Percentiles rank a stretch among this genome's conserved stretches.
Evolutionary conservation across 1,140 invertebrate genomes (phyloP).

Genomic region (Lepidostoma basale): DNA sequence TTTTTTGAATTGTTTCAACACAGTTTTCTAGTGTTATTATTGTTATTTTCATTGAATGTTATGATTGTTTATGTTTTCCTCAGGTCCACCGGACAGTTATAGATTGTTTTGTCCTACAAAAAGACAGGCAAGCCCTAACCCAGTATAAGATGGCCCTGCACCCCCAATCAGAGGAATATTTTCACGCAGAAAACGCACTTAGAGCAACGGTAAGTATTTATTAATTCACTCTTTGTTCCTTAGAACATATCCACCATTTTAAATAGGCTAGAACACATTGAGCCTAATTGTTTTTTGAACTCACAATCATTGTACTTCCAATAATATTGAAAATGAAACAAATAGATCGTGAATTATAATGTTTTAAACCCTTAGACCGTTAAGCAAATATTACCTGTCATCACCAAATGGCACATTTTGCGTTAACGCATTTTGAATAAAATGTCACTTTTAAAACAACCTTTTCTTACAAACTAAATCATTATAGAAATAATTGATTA

Average conservation of each 20-base stretch:
- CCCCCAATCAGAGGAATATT: conserved; percentile 60
- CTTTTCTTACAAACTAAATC: too few species aligned
- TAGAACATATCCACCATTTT: neutral
- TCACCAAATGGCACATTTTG: too few species aligned
- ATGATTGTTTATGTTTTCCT: conserved; percentile 30
- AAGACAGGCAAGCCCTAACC: conserved; percentile 56
- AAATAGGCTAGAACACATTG: neutral
- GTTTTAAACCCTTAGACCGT: too few species aligned
- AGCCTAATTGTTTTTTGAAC: neutral
- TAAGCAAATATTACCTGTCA: too few species aligned
- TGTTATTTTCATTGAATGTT: conserved; percentile 10
- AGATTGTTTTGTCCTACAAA: conserved; percentile 58
- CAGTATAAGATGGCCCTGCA: conserved; percentile 59
- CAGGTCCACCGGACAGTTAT: conserved; percentile 60
- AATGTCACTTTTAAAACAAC: too few species aligned
- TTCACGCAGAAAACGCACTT: conserved; percentile 59
- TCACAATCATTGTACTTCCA: neutral
- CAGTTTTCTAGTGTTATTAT: neutral
- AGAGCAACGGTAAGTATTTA: conserved; percentile 52
- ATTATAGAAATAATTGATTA: too few species aligned
- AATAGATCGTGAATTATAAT: neutral
- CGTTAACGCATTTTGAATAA: too few species aligned
- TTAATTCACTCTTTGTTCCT: neutral
- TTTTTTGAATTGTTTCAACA: neutral
- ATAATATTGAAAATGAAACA: neutral